Evolutionary conservation across 2,113 vertebrate species (phyloP), one percentile per base, ranked within the genome.

Genomic region (Cygnus atratus): DNA sequence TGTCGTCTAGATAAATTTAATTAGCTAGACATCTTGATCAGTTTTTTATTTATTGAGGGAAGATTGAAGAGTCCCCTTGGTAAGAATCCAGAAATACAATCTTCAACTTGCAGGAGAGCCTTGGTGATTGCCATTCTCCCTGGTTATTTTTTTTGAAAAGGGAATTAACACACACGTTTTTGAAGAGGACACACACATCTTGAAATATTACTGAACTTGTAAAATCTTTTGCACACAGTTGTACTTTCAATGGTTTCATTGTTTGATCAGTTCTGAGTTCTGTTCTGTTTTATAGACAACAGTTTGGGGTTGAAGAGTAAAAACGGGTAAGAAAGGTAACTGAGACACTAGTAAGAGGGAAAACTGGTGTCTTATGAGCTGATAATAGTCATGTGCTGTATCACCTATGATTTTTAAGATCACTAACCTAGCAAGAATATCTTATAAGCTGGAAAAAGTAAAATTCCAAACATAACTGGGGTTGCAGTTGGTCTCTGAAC

Each of bases 11-110:
- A 65, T 94, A 93, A 90, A 76, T 91, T 79, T 44, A 15, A 21
- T 58, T 96, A 82, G 92, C 78, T 62, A 71, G 73, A 52, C 35
- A 48, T 79, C 73, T 78, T 83, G 70, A 71, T 86, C 41, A 72
- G 10, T 93, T 88, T 88, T 59, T 74, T 95, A 93, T 92, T 97
- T 92, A 87, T 48, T 90, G 48, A 77, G 67, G 67, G 58, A 55
- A 63, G 39, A 72, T 62, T 87, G 31, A 77, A 62, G 63, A 59
- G 33, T 35, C 50, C 43, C 63, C 82, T 37, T 88, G 70, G 75
- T 61, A 37, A 88, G 72, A 78, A 58, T 43, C 65, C 43, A 52
- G 54, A 57, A 62, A 28, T 17, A 54, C 59, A 85, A 83, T 68
- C 78, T 75, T 68, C 17, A 21, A 72, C 58, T 86, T 68, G 73